Percentiles rank a stretch among this genome's conserved stretches.
These are phyloP conservation scores for Perodicticus potto DNA, from an alignment of 2,797 vertebrate species.

Conservation along the genomic window DNA sequence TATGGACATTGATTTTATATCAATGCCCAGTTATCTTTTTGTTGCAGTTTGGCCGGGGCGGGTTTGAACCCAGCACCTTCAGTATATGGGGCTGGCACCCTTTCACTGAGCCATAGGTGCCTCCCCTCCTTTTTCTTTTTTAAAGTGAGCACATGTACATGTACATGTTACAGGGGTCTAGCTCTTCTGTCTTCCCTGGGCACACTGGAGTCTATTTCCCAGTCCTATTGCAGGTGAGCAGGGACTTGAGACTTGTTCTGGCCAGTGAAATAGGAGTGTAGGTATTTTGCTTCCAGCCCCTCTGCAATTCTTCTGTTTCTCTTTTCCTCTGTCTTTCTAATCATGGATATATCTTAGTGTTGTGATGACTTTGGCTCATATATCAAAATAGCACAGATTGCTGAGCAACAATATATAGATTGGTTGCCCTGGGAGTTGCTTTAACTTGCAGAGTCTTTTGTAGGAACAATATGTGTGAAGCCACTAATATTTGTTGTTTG, in stretches of 20 bases:
- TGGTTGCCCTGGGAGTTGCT: not conserved
- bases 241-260: not conserved
- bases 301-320: not conserved
- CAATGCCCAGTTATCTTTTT: too few relatives aligned
- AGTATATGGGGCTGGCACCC: too few relatives aligned
- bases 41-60: too few relatives aligned
- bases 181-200: not conserved
- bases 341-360: not conserved
- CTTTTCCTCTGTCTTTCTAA: not conserved
- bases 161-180: not conserved
- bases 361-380: not conserved
- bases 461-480: not conserved
- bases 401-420: not conserved
- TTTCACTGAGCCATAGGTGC: too few relatives aligned
- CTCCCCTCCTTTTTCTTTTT: not conserved
- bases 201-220: not conserved
- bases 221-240: not conserved
- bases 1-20: too few relatives aligned
- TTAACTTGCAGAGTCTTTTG: not conserved
- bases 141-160: not conserved
- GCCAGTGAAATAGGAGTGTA: not conserved
- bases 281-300: not conserved
- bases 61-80: too few relatives aligned
- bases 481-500: not conserved
- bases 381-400: not conserved